Conservation (phyloP, 2,113 vertebrate species). For the Bambusicola thoracicus region DNA sequence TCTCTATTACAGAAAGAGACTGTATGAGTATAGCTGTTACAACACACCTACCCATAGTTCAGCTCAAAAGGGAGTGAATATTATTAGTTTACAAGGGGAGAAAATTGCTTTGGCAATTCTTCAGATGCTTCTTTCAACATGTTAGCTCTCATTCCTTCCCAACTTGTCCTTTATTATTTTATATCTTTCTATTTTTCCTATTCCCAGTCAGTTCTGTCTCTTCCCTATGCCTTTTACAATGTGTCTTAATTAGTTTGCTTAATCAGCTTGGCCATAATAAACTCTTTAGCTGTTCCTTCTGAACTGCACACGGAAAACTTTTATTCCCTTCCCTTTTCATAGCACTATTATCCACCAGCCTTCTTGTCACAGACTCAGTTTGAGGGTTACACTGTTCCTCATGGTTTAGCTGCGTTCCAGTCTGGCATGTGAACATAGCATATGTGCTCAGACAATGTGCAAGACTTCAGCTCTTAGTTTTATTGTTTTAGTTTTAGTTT, state of each 20-base stretch:
- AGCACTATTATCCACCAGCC: rapidly evolving
- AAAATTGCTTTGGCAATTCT: constrained; percentile 18
- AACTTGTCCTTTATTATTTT: neutral
- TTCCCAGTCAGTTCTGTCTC: neutral
- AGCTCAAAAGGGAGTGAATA: neutral
- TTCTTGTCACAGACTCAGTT: neutral
- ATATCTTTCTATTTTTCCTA: neutral
- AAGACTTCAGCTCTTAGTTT: neutral
- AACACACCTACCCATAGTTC: neutral
- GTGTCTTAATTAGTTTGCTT: neutral
- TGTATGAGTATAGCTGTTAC: neutral
- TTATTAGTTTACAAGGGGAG: constrained; percentile 34
- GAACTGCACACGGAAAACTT: neutral
- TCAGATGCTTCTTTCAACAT: constrained; percentile 21
- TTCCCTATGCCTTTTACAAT: neutral
- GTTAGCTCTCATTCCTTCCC: neutral
- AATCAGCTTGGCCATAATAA: neutral
- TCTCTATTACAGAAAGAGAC: constrained; percentile 15
- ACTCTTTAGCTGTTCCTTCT: neutral
- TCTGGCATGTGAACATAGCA: neutral
- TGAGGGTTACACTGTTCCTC: neutral
- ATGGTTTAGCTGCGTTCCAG: neutral
- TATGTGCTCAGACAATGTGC: neutral
- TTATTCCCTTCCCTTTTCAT: neutral
- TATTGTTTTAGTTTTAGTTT: neutral